phyloP scores from a whole-genome alignment of 2,888 invertebrate species.

The Baronia brevicornis region DNA sequence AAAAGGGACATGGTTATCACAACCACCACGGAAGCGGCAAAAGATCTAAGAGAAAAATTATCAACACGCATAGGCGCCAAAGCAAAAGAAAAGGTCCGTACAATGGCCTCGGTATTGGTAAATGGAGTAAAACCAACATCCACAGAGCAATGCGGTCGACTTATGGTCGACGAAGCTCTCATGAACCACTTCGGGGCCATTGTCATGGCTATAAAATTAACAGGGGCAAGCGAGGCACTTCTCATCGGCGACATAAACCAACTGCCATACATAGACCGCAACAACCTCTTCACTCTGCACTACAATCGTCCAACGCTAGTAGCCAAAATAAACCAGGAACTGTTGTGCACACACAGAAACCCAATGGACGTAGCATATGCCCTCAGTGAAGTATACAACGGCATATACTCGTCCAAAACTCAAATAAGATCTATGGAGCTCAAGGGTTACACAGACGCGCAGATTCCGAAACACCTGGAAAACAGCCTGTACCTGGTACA shows the following conservation, averaged over 20 bases:
- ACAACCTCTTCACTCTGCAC: slow-evolving; percentile 17
- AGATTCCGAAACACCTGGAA: neutral
- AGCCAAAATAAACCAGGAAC: slow-evolving; percentile 4
- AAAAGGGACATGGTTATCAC: slow-evolving; percentile 9
- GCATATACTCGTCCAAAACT: too few species aligned
- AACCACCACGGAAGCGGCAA: neutral
- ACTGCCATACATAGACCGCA: slow-evolving; percentile 14
- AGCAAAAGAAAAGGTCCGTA: neutral
- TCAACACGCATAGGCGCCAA: neutral
- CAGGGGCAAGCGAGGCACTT: neutral
- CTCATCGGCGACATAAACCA: neutral
- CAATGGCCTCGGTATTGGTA: neutral
- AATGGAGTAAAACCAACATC: slow-evolving; percentile 5
- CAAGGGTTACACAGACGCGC: too few species aligned
- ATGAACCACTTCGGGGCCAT: neutral
- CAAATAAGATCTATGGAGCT: too few species aligned
- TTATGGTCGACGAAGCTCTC: neutral
- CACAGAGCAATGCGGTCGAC: neutral
- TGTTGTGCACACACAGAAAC: slow-evolving; percentile 12
- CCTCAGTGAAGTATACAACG: too few species aligned
- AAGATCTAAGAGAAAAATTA: neutral
- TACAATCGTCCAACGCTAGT: slow-evolving; percentile 9
- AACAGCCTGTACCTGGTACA: slow-evolving; percentile 10
- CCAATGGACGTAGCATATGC: slow-evolving; percentile 20
- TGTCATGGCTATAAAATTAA: neutral